Conservation (phyloP, 2,888 invertebrate genomes). For the Lasioglossum villosulum region DNA sequence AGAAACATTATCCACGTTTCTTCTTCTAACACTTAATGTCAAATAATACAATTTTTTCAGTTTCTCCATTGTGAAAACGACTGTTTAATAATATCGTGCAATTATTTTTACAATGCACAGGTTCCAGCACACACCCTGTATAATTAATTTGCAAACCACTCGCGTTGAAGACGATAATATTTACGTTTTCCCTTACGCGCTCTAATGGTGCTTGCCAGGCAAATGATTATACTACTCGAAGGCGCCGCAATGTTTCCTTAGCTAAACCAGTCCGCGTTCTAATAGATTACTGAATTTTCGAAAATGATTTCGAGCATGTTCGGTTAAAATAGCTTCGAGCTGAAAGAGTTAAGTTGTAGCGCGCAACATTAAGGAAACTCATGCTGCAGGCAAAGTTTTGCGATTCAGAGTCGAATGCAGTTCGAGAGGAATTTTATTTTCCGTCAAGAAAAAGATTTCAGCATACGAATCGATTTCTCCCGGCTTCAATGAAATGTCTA, state of each 20-base stretch:
- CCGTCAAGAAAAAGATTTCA: neutral
- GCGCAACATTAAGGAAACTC: neutral
- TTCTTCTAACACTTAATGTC: too few species aligned
- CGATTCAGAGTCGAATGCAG: neutral
- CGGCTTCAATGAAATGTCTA: neutral
- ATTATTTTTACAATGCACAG: neutral
- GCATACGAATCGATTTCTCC: neutral
- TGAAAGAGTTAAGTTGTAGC: neutral
- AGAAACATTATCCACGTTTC: too few species aligned
- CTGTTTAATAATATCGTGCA: neutral
- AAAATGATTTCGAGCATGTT: neutral
- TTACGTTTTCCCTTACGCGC: neutral
- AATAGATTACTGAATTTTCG: neutral
- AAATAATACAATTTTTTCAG: too few species aligned
- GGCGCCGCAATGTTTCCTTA: neutral
- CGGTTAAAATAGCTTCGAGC: neutral
- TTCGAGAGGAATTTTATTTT: neutral
- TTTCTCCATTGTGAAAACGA: neutral
- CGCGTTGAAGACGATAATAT: neutral
- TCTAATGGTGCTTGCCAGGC: neutral
- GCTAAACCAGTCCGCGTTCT: neutral
- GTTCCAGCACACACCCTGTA: neutral
- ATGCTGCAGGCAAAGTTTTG: neutral
- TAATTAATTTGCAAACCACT: neutral
- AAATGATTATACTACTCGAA: neutral